Conservation (phyloP, 1,140 invertebrate genomes). For the Formica exsecta region DNA sequence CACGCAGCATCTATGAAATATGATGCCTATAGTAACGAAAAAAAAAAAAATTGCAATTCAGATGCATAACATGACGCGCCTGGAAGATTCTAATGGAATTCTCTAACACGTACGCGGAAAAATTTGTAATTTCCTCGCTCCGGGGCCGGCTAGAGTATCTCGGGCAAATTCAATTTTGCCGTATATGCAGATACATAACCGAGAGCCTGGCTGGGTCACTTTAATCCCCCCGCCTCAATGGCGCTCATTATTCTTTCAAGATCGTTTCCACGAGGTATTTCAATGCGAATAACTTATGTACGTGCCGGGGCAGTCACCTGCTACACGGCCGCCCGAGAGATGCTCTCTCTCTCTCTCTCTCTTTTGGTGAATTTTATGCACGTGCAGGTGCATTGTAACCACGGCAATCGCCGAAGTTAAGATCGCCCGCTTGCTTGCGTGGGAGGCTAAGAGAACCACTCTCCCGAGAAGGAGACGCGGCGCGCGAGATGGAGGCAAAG, state of each 20-base stretch:
- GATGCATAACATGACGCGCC: constrained; percentile 32
- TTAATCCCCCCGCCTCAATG: constrained; percentile 57
- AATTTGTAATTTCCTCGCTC: constrained; percentile 53
- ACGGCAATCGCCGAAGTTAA: constrained; percentile 59
- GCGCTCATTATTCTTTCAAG: constrained; percentile 69
- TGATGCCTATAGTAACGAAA: not conserved
- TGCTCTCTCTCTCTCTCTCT: constrained; percentile 62
- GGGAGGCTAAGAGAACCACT: constrained; percentile 54
- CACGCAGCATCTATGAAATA: not conserved
- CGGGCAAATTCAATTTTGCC: constrained; percentile 52
- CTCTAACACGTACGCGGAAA: constrained; percentile 53
- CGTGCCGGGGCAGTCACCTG: constrained; percentile 72
- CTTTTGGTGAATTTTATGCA: constrained; percentile 40
- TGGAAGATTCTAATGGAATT: constrained; percentile 25
- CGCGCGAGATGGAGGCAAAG: constrained; percentile 5
- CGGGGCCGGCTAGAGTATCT: constrained; percentile 26
- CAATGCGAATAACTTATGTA: constrained; percentile 76
- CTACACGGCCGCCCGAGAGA: constrained; percentile 67
- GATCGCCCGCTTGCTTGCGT: constrained; percentile 43
- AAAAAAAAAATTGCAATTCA: constrained; percentile 22
- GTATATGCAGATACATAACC: constrained; percentile 60
- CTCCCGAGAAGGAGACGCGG: constrained; percentile 22
- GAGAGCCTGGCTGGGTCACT: constrained; percentile 40
- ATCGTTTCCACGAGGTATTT: constrained; percentile 63
- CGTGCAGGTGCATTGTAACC: constrained; percentile 73